A percentile compares a stretch with the other conserved stretches of the same genome.
These are phyloP conservation scores for Lycophotia porphyrea DNA, from an alignment of 2,888 invertebrate genomes.

Conservation along the genomic window DNA sequence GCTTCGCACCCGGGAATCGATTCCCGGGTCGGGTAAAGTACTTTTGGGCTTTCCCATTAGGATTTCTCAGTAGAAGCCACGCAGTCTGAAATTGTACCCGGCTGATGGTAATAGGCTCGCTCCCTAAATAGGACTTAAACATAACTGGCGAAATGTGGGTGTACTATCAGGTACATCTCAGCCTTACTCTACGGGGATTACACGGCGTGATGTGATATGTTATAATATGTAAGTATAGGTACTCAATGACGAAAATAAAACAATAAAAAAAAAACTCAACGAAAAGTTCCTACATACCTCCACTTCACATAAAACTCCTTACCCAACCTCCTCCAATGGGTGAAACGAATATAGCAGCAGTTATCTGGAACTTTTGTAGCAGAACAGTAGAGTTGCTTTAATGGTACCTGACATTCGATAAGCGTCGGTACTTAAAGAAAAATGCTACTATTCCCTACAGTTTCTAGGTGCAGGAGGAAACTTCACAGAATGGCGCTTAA, in stretches of 20 bases:
- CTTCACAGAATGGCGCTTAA: conserved; percentile 3
- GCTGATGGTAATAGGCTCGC: too few species aligned
- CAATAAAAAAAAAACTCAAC: not conserved
- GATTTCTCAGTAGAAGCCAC: too few species aligned
- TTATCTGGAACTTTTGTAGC: conserved; percentile 10
- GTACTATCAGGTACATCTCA: too few species aligned
- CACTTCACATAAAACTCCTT: conserved; percentile 21
- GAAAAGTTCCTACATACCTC: not conserved
- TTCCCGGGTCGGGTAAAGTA: too few species aligned
- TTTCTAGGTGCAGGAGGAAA: not conserved
- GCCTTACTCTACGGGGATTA: too few species aligned
- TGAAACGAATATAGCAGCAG: not conserved
- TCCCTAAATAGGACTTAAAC: too few species aligned
- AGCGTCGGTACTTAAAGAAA: conserved; percentile 30
- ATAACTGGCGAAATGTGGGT: too few species aligned
- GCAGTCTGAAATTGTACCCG: too few species aligned
- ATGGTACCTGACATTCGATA: conserved; percentile 36
- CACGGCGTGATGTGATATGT: too few species aligned
- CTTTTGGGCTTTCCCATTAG: too few species aligned
- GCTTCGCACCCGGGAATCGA: too few species aligned
- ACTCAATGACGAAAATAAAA: not conserved
- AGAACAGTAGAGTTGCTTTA: conserved; percentile 14
- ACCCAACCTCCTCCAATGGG: not conserved
- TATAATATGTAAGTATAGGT: too few species aligned
- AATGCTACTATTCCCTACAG: conserved; percentile 7